Evolutionary conservation across 2,888 invertebrate species (phyloP), one percentile per base, ranked within the genome.

Genomic region (Ectemnius continuus): DNA sequence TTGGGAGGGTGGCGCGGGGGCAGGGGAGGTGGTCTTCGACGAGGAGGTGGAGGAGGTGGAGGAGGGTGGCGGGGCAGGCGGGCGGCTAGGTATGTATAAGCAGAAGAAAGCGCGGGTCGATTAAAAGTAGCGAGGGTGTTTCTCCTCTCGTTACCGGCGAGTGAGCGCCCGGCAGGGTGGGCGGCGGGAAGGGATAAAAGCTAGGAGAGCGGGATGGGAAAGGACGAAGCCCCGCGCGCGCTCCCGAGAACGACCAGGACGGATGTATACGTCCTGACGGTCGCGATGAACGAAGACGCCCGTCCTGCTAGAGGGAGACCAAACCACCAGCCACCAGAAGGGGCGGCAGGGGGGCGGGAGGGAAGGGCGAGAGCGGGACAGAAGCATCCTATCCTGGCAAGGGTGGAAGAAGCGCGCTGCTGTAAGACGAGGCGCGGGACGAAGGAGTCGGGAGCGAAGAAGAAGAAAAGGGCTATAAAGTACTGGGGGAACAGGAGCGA

Each of bases 101-200:
- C 89, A 89, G 88, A 90, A 90, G 91, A 91, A 90, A 91, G 90
- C 91, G 88, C 88, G 91, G 91, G 91, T 91, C 91, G 91, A 91
- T 91, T 91, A 91, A 91, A 91, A 91, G 91, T 91, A 91, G 91
- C 91, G 90, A 91, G 90, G 90, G 91, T 91, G 90, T 91, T 91
- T 91, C 91, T 91, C 90, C 90, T 90, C 91, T 91, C 90, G 91
- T 91, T 91, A 91, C 89, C 87, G 86, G 85, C 75, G 82, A 80
- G 84, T 76, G 78, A 52, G 79, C 61, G 70, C 67, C 66, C 18
- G 79, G 36, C 36, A 36, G 36, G 36, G 36, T 36, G 36, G 36
- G 36, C 36, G 73, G n/a, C 75, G 80, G 78, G 83, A 80, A 79
- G 74, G 73, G 82, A 82, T 79, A 80, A 59, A 72, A 57, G 71